phyloP scores from a whole-genome alignment of 2,888 invertebrate species.

The Limnephilus marmoratus region DNA sequence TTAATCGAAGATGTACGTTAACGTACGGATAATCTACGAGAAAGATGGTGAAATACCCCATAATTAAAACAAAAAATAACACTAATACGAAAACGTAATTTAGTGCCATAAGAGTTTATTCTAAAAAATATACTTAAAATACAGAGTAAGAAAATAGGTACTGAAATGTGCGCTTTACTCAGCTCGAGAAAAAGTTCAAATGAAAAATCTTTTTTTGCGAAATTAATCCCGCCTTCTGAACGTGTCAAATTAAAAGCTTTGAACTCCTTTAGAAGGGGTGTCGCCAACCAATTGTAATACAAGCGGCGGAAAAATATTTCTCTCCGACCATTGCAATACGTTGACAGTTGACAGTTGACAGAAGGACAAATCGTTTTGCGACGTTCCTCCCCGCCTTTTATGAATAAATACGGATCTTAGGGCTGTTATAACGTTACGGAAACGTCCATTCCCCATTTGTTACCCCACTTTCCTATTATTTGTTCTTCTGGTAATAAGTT shows the following conservation, averaged over 20 bases:
- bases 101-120: not conserved
- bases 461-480: slow-evolving; percentile 62
- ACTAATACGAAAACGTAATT: not conserved
- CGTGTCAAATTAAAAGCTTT: slow-evolving; percentile 51
- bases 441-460: slow-evolving; percentile 66
- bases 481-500: slow-evolving; percentile 61
- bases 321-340: slow-evolving; percentile 64
- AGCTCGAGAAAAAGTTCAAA: slow-evolving; percentile 2
- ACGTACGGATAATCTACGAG: too few species aligned
- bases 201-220: slow-evolving; percentile 44
- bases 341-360: slow-evolving; percentile 66
- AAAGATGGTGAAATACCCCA: too few species aligned
- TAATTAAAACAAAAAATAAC: too few species aligned
- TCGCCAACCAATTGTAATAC: slow-evolving; percentile 44
- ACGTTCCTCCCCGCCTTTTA: slow-evolving; percentile 65
- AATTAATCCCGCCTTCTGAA: slow-evolving; percentile 43
- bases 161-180: not conserved
- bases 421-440: slow-evolving; percentile 64
- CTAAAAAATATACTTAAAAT: not conserved
- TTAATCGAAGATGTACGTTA: too few species aligned
- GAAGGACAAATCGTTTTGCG: slow-evolving; percentile 66
- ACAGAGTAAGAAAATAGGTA: not conserved
- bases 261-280: slow-evolving; percentile 12
- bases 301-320: slow-evolving; percentile 60
- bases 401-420: slow-evolving; percentile 66